Conservation (phyloP, 2,888 invertebrate genomes). For the Tenthredo scrophulariae region DNA sequence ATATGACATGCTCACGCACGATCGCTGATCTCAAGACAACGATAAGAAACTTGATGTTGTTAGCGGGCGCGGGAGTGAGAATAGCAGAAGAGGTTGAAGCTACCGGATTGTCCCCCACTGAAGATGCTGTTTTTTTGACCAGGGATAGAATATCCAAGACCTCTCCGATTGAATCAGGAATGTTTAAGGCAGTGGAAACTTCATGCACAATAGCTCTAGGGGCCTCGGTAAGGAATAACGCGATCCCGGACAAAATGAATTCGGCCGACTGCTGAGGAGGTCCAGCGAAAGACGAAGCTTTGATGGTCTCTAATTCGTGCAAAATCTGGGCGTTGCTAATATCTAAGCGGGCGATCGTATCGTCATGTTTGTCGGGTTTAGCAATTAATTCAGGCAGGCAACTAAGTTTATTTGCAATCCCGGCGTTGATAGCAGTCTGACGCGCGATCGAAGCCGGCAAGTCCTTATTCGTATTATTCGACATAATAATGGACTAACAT, state of each 20-base stretch:
- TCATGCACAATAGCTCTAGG: neutral
- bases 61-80: neutral
- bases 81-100: too few species aligned
- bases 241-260: neutral
- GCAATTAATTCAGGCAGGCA: neutral
- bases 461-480: neutral
- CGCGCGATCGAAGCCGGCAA: neutral
- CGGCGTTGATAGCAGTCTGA: neutral
- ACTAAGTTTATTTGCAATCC: neutral
- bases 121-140: neutral
- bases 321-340: neutral
- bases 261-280: neutral
- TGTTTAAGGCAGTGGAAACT: neutral
- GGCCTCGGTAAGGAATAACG: neutral
- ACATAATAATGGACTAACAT: neutral
- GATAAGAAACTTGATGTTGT: neutral
- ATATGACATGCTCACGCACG: neutral
- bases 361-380: neutral
- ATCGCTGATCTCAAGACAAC: neutral
- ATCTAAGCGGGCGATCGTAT: neutral
- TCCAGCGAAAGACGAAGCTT: neutral
- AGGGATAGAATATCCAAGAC: neutral
- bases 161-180: neutral
- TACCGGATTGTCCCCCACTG: neutral
- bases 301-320: neutral